Conservation (phyloP, 2,797 vertebrate genomes). For the Lycodopsis pacificus region DNA sequence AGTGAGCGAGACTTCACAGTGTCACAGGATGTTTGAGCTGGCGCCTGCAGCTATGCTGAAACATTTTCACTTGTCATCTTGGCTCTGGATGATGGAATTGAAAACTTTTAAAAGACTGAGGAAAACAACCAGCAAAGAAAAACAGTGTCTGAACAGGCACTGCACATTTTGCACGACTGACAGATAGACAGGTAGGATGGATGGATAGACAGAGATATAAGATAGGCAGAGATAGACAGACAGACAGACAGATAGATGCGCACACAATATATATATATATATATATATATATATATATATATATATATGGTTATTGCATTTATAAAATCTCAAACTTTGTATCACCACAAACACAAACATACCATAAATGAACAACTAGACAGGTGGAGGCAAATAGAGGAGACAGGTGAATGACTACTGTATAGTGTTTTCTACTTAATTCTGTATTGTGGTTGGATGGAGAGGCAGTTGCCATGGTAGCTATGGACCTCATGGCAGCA, state of each 20-base stretch:
- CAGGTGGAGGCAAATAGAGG: constrained; percentile 26
- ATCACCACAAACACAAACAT: constrained; percentile 4
- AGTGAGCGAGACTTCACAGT: constrained; percentile 58
- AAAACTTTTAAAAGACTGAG: constrained; percentile 56
- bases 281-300: background rate
- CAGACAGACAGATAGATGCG: background rate
- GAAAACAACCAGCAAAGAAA: constrained; percentile 9
- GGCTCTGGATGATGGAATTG: constrained; percentile 24
- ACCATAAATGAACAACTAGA: constrained; percentile 9
- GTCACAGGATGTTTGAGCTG: constrained; percentile 50
- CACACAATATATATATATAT: background rate
- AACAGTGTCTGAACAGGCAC: constrained; percentile 1
- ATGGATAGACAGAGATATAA: background rate
- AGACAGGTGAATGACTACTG: constrained; percentile 33
- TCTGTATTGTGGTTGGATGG: constrained; percentile 48
- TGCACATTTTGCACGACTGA: background rate
- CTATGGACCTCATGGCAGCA: constrained; percentile 58
- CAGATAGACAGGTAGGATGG: background rate
- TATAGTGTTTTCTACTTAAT: constrained; percentile 29
- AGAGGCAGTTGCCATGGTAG: constrained; percentile 77
- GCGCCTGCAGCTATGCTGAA: constrained; percentile 46
- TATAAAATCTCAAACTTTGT: constrained; percentile 1
- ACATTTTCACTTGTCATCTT: constrained; percentile 43
- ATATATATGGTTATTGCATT: background rate
- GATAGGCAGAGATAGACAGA: background rate